Conservation (phyloP, 2,113 vertebrate genomes). For the Anser brachyrhynchus region DNA sequence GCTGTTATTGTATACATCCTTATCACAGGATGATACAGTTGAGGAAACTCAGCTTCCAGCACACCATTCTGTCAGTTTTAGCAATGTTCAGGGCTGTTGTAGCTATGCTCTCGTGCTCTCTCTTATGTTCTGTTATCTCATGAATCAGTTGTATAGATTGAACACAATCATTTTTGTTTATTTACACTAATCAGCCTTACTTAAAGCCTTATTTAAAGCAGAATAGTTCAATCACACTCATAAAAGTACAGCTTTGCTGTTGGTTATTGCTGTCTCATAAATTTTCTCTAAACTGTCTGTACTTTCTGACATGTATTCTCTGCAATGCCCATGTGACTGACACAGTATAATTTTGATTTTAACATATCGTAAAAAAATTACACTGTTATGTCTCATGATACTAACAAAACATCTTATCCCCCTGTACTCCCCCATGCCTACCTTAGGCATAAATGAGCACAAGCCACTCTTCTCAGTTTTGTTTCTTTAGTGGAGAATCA, state of each 20-base stretch:
- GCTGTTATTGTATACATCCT: background rate
- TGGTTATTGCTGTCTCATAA: background rate
- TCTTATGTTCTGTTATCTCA: background rate
- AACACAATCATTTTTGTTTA: background rate
- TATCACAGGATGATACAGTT: background rate
- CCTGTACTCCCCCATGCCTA: background rate
- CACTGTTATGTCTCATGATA: background rate
- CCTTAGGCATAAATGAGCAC: background rate
- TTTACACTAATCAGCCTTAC: background rate
- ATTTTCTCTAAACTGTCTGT: background rate
- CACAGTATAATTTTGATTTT: background rate
- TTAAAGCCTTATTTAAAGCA: background rate
- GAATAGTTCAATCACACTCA: background rate
- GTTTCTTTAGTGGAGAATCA: background rate
- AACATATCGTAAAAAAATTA: background rate
- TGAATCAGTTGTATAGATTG: background rate
- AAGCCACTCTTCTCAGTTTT: background rate
- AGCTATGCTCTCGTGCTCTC: background rate
- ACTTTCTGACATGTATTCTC: background rate
- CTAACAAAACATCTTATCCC: background rate
- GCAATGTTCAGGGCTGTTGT: background rate
- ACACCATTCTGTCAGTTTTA: background rate
- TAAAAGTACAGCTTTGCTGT: background rate
- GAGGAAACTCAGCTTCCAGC: background rate
- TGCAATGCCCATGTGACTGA: background rate